A percentile compares a stretch with the other conserved stretches of the same genome.
Evolutionary conservation across 2,888 invertebrate genomes (phyloP).

Genomic region (Callinectes sapidus): DNA sequence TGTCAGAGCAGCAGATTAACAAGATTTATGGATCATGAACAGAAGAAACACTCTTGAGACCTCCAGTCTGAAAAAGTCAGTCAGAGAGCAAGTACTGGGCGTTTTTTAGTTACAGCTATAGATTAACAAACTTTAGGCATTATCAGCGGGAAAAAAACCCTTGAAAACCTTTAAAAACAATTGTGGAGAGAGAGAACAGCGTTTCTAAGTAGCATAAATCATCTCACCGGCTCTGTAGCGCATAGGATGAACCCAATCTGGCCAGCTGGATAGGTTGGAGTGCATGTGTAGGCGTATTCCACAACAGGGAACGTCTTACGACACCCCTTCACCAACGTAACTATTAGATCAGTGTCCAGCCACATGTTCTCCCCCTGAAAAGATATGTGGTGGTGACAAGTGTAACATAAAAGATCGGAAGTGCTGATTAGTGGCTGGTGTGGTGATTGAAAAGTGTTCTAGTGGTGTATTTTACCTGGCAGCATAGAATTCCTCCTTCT

Average conservation of each 20-base stretch:
- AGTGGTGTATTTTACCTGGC: constrained; percentile 57
- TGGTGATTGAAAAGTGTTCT: too few relatives aligned
- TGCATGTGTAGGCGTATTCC: constrained; percentile 87
- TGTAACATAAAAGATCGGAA: too few relatives aligned
- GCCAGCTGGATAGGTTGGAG: constrained; percentile 97
- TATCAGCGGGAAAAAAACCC: too few relatives aligned
- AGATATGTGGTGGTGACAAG: not conserved
- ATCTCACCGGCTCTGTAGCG: constrained; percentile 81
- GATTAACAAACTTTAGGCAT: not conserved
- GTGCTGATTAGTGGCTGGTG: too few relatives aligned
- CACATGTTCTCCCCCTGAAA: constrained; percentile 88
- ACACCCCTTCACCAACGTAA: constrained; percentile 82
- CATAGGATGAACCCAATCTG: constrained; percentile 97
- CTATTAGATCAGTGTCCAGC: constrained; percentile 85
- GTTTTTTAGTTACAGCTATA: too few relatives aligned
- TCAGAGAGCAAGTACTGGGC: too few relatives aligned
- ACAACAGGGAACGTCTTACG: constrained; percentile 86
- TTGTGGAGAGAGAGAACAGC: not conserved
- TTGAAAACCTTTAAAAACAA: not conserved
- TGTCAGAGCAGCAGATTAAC: not conserved
- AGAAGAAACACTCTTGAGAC: too few relatives aligned
- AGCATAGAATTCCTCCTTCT: constrained; percentile 93
- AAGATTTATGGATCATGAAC: too few relatives aligned
- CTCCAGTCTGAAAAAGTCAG: too few relatives aligned
- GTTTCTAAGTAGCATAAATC: not conserved